A percentile compares a stretch with the other conserved stretches of the same genome.
phyloP scores from a whole-genome alignment of 2,113 vertebrate species.

The Xiphorhynchus elegans region DNA sequence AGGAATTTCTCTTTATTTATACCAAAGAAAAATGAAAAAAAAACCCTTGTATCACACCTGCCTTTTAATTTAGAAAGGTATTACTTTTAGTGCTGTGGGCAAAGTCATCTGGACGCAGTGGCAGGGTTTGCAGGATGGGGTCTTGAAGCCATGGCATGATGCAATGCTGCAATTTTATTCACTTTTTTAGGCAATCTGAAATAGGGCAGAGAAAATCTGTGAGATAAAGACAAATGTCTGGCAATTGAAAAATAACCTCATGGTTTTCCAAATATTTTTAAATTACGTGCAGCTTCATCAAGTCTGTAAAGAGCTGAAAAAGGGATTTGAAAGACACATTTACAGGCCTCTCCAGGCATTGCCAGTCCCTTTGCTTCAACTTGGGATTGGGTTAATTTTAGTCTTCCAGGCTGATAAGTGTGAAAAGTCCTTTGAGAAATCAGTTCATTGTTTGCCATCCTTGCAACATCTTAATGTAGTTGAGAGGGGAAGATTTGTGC shows the following conservation, averaged over 20 bases:
- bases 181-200: not conserved
- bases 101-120: not conserved
- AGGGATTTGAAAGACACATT: not conserved
- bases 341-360: not conserved
- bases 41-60: conserved; percentile 34
- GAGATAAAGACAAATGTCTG: not conserved
- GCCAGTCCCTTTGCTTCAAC: not conserved
- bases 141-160: not conserved
- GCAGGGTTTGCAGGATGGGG: not conserved
- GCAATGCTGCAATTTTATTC: not conserved
- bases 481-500: not conserved
- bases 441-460: not conserved
- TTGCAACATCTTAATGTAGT: not conserved
- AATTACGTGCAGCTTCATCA: not conserved
- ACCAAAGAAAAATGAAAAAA: not conserved
- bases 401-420: not conserved
- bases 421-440: conserved; percentile 20
- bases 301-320: not conserved
- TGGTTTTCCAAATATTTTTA: not conserved
- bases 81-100: conserved; percentile 24
- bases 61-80: conserved; percentile 63
- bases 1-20: conserved; percentile 65
- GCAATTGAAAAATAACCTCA: not conserved
- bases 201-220: not conserved
- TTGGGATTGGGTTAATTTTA: not conserved